Conservation (phyloP, 2,113 vertebrate genomes). For the Chitala chitala region DNA sequence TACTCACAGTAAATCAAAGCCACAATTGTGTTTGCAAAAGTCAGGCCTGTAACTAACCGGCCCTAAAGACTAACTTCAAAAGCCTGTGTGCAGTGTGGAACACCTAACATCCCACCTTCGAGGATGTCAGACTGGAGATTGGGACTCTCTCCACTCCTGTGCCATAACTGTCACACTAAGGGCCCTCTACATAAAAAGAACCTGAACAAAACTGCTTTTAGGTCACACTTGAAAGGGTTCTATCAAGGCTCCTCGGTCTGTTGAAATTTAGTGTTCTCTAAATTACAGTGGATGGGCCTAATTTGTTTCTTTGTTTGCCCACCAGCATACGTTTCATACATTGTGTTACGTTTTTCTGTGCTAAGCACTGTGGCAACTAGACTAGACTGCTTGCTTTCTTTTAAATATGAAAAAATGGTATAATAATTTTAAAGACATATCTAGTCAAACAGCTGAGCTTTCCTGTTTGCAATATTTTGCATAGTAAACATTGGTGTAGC, state of each 20-base stretch:
- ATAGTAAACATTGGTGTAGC: too few species aligned
- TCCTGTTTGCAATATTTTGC: too few species aligned
- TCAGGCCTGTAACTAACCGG: too few species aligned
- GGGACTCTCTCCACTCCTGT: too few species aligned
- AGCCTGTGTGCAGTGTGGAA: too few species aligned
- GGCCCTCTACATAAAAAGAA: slow-evolving; percentile 33
- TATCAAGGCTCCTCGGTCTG: slow-evolving; percentile 32
- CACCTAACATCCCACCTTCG: too few species aligned
- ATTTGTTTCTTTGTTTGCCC: slow-evolving; percentile 37
- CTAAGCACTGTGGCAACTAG: background rate
- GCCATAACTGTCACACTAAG: slow-evolving; percentile 20
- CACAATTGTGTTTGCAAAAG: too few species aligned
- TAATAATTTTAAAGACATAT: too few species aligned
- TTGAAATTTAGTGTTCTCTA: slow-evolving; percentile 31
- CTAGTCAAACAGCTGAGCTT: too few species aligned
- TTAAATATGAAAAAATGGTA: background rate
- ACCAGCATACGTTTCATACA: background rate
- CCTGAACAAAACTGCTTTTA: slow-evolving; percentile 34
- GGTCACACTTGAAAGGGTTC: slow-evolving; percentile 29
- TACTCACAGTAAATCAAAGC: background rate
- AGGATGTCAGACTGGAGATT: too few species aligned
- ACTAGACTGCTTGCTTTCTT: background rate
- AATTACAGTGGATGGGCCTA: slow-evolving; percentile 38
- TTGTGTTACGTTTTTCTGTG: background rate
- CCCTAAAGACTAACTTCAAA: too few species aligned